phyloP scores from a whole-genome alignment of 2,797 vertebrate genomes.

The Malurus leucopterus region DNA sequence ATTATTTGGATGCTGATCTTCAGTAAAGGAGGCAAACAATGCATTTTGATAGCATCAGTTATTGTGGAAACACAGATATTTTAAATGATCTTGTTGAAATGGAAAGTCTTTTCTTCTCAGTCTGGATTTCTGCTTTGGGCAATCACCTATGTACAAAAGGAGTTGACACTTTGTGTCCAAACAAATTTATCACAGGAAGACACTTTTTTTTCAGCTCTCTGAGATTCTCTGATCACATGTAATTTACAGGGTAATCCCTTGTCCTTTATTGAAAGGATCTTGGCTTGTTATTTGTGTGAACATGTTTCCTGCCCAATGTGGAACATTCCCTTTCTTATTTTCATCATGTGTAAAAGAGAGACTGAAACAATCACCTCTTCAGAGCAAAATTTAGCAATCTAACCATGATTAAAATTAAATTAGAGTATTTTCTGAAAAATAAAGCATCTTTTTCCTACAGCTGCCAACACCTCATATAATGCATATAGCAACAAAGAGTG shows the following conservation, averaged over 20 bases:
- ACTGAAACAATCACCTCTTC: neutral
- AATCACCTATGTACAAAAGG: neutral
- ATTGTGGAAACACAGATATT: neutral
- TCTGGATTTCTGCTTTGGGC: neutral
- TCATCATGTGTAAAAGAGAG: neutral
- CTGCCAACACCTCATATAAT: neutral
- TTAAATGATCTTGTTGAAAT: neutral
- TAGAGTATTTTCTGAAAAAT: neutral
- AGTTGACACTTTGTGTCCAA: neutral
- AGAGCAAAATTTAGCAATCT: neutral
- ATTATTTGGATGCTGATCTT: neutral
- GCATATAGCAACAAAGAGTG: neutral
- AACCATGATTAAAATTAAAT: neutral
- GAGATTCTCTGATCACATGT: neutral
- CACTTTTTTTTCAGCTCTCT: accelerated
- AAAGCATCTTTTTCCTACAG: neutral
- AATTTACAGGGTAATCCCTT: neutral
- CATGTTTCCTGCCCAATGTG: neutral
- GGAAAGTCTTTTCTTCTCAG: neutral
- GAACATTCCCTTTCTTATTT: neutral
- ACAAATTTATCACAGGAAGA: neutral
- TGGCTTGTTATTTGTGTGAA: neutral
- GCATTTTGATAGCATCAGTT: neutral
- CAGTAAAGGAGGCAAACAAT: neutral
- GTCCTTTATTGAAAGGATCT: neutral